Evolutionary conservation across 1,140 invertebrate genomes (phyloP).

Genomic region (Hetaerina americana): DNA sequence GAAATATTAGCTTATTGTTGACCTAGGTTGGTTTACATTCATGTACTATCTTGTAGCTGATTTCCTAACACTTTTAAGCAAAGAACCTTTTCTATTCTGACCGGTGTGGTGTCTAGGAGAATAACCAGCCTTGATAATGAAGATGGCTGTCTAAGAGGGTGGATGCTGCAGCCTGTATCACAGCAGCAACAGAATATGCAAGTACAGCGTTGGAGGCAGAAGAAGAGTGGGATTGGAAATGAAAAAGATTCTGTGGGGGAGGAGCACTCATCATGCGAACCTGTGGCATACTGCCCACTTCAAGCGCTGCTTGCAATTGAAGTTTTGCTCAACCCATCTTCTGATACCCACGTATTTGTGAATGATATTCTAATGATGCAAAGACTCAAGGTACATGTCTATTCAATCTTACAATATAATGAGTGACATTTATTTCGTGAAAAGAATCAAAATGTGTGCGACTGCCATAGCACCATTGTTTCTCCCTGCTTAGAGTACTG

Average conservation of each 20-base stretch:
- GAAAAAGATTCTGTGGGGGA: not conserved
- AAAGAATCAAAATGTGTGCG: too few relatives aligned
- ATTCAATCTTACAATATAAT: too few relatives aligned
- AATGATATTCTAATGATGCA: constrained; percentile 71
- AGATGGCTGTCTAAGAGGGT: not conserved
- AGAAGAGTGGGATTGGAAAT: not conserved
- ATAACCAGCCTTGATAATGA: not conserved
- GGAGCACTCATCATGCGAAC: constrained; percentile 30
- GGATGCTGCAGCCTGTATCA: not conserved
- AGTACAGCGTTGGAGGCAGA: not conserved
- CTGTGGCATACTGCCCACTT: constrained; percentile 51
- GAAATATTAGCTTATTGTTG: too few relatives aligned
- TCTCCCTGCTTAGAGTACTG: too few relatives aligned
- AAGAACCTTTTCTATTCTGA: too few relatives aligned
- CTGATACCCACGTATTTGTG: constrained; percentile 60
- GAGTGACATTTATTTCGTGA: too few relatives aligned
- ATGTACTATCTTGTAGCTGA: too few relatives aligned
- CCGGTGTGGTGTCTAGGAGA: not conserved
- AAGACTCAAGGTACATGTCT: constrained; percentile 54
- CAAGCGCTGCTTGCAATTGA: constrained; percentile 61
- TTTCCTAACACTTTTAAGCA: too few relatives aligned
- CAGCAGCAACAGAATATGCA: not conserved
- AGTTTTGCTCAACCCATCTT: constrained; percentile 58
- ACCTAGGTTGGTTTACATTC: too few relatives aligned
- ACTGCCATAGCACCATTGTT: too few relatives aligned